phyloP scores from a whole-genome alignment of 2,797 vertebrate genomes.

The Agapornis canus region DNA sequence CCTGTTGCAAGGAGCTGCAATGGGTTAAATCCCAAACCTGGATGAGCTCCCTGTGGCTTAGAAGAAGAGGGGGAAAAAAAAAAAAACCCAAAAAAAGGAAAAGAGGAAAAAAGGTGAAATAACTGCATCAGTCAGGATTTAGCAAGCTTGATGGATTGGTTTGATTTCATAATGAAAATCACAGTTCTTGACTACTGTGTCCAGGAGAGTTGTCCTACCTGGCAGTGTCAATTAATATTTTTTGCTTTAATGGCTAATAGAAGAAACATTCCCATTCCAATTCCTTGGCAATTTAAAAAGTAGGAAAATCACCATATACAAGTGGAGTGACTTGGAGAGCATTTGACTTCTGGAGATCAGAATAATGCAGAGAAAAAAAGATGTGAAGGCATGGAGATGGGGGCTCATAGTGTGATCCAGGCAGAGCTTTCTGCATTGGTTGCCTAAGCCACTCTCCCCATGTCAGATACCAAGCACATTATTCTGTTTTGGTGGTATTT shows the following conservation, averaged over 20 bases:
- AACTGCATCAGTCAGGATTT: background rate
- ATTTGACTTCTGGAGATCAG: background rate
- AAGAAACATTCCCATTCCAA: background rate
- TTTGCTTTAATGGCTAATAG: background rate
- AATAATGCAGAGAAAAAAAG: background rate
- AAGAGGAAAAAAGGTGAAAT: background rate
- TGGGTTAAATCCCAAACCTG: background rate
- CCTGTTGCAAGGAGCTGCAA: background rate
- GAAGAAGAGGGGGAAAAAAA: background rate
- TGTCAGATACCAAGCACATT: fast-evolving
- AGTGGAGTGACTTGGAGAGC: background rate
- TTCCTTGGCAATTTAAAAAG: background rate
- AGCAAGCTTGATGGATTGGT: background rate
- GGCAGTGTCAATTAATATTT: background rate
- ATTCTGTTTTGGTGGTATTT: background rate
- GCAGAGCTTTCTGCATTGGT: background rate
- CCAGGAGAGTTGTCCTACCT: background rate
- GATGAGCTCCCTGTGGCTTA: background rate
- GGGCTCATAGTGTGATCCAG: fast-evolving
- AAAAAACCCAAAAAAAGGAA: background rate
- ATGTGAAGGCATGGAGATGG: background rate
- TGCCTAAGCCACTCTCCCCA: background rate
- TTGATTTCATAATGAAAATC: background rate
- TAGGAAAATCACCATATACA: fast-evolving
- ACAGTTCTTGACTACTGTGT: background rate